Evolutionary conservation across 2,113 vertebrate species (phyloP), one percentile per base, ranked within the genome.

Genomic region (Calypte anna): DNA sequence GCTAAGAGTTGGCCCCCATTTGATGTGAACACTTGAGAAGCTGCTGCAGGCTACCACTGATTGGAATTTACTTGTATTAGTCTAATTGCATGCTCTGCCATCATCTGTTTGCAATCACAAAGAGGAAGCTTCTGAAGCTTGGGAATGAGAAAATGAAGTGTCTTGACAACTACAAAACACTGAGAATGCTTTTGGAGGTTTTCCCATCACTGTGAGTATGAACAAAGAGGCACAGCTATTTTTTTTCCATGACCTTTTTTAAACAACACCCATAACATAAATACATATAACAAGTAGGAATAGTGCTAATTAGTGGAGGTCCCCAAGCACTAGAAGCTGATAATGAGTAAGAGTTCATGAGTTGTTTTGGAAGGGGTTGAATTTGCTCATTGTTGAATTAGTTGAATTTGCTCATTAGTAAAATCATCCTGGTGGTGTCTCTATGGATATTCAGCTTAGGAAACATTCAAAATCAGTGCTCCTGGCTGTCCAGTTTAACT

Each of bases 71-170:
- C 95, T 96, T 90, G 73, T 81, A 70, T 95, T 90, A 72, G 57
- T n/a, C 86, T 96, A 96, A 93, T 96, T 96, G 88, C 86, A 36
- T 48, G 43, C 79, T 95, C 91, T 88, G 31, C 90, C 85, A 72
- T 97, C 96, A 97, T 97, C 94, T 96, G 95, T 93, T 96, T 96
- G 94, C 93, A 96, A 96, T 97, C 95, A 96, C 64, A 68, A 82
- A 94, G 88, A 96, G 94, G 93, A 95, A 96, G 90, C 94, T 95
- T 95, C 95, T 91, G 88, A 93, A 95, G 85, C 96, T 90, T 95
- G 90, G 94, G 94, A 97, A 96, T 80, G 88, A 90, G 93, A 88
- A 96, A 91, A 97, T 90, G 76, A 95, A 95, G 82, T 90, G 94
- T 93, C 93, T 93, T 91, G 93, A 97, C 90, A 90, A 81, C 91